These are phyloP conservation scores for Spinus olivaceus DNA, from an alignment of 2,797 vertebrate species.

Conservation along the genomic window DNA sequence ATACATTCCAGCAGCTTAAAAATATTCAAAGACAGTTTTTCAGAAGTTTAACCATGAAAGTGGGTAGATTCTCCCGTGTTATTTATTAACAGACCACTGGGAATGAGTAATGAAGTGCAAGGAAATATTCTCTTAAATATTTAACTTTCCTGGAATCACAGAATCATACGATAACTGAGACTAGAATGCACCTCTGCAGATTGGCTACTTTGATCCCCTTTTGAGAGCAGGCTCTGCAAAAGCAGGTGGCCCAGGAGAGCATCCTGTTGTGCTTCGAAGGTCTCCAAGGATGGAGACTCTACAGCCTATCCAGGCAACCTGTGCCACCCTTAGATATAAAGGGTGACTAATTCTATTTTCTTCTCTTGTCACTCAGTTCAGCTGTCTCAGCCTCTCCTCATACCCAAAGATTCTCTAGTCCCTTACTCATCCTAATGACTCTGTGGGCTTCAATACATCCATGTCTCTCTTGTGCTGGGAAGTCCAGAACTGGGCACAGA, in stretches of 20 bases:
- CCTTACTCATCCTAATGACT: neutral
- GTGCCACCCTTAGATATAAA: neutral
- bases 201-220: neutral
- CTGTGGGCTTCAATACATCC: neutral
- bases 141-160: neutral
- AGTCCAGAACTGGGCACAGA: neutral
- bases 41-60: neutral
- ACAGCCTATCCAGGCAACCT: neutral
- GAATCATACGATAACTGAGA: neutral
- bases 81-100: neutral
- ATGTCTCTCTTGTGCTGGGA: neutral
- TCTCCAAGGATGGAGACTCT: neutral
- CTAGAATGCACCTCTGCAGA: neutral
- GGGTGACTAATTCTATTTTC: neutral
- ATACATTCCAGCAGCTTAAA: neutral
- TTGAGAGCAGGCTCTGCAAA: neutral
- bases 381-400: neutral
- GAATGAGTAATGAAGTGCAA: neutral
- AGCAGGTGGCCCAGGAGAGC: neutral
- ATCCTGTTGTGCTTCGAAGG: fast-evolving
- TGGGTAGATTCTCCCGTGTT: neutral
- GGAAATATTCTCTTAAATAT: neutral
- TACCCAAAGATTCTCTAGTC: neutral
- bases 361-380: neutral
- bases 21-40: neutral